These are phyloP conservation scores for Scomber japonicus DNA, from an alignment of 2,113 vertebrate species.

Conservation along the genomic window DNA sequence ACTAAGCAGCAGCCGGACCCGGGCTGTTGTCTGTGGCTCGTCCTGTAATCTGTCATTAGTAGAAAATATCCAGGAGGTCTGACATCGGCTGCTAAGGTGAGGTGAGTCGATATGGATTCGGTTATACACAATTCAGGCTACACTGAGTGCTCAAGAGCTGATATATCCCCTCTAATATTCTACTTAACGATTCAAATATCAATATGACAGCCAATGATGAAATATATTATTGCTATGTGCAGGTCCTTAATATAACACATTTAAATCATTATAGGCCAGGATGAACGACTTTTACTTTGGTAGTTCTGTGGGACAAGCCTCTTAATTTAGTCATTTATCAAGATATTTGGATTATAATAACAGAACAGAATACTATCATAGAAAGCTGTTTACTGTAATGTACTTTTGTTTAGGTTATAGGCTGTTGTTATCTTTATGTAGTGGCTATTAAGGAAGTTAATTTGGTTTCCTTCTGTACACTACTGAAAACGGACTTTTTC, in stretches of 20 bases:
- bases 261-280: background rate
- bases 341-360: too few species aligned
- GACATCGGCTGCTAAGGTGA: conserved; percentile 62
- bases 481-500: background rate
- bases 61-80: conserved; percentile 9
- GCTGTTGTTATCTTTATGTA: too few species aligned
- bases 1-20: conserved; percentile 56
- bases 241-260: background rate
- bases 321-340: background rate
- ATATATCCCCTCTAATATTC: background rate
- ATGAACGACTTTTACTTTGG: background rate
- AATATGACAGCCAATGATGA: background rate
- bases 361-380: too few species aligned
- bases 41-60: conserved; percentile 49
- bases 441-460: background rate
- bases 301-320: background rate
- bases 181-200: background rate
- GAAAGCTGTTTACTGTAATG: background rate
- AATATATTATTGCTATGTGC: background rate
- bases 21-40: conserved; percentile 39
- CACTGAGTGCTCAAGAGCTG: background rate
- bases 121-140: conserved; percentile 3
- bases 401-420: too few species aligned
- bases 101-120: conserved; percentile 65
- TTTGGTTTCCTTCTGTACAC: background rate